Conservation (phyloP, 2,888 invertebrate species). For the Cryptus armator region DNA sequence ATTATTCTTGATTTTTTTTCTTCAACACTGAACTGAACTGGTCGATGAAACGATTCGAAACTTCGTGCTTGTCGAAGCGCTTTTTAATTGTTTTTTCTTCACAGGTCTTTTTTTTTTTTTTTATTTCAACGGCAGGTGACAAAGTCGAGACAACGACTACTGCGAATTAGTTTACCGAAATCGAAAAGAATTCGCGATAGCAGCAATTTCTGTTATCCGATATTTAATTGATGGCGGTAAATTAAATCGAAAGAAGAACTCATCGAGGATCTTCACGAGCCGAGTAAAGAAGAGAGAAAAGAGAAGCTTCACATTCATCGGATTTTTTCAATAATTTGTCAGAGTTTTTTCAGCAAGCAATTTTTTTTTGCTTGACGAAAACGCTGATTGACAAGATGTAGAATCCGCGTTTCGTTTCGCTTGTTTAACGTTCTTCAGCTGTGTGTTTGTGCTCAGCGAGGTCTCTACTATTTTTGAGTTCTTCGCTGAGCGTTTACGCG, state of each 20-base stretch:
- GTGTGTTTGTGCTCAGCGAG: slow-evolving; percentile 42
- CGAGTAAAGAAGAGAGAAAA: slow-evolving; percentile 36
- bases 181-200: slow-evolving; percentile 21
- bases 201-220: slow-evolving; percentile 58
- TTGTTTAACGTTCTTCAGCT: slow-evolving; percentile 2
- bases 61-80: slow-evolving; percentile 39
- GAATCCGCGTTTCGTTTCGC: slow-evolving; percentile 54
- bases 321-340: slow-evolving; percentile 32
- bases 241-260: slow-evolving; percentile 5
- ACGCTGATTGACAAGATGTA: slow-evolving; percentile 55
- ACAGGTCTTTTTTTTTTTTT: slow-evolving; percentile 18
- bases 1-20: slow-evolving; percentile 26
- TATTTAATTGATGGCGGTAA: slow-evolving; percentile 28
- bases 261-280: not conserved
- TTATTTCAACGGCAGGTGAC: slow-evolving; percentile 2
- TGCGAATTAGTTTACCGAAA: slow-evolving; percentile 32
- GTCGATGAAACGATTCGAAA: slow-evolving; percentile 13
- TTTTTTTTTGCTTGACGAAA: slow-evolving; percentile 53
- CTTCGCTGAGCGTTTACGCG: slow-evolving; percentile 52
- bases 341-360: slow-evolving; percentile 48
- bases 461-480: slow-evolving; percentile 61
- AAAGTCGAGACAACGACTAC: slow-evolving; percentile 12
- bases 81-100: slow-evolving; percentile 32
- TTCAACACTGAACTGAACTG: not conserved
- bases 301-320: slow-evolving; percentile 5